phyloP scores from a whole-genome alignment of 2,113 vertebrate species.

The Petromus typicus region DNA sequence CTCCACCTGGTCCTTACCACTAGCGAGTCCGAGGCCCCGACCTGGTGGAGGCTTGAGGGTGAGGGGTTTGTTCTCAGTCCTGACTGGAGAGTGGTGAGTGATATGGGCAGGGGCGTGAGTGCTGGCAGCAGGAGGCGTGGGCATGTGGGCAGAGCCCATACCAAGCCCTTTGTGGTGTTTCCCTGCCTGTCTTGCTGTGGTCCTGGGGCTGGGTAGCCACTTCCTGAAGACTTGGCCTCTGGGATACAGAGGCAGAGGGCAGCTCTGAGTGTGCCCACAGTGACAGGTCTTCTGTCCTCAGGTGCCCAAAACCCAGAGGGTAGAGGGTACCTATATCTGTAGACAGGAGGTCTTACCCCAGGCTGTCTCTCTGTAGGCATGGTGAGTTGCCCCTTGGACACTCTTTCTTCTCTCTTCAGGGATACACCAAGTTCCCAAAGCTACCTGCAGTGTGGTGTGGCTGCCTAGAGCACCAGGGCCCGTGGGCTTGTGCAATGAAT shows the following conservation, averaged over 20 bases:
- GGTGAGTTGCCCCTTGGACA: fast-evolving
- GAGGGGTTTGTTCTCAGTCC: too few relatives aligned
- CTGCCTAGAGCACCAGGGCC: fast-evolving
- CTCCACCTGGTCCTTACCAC: too few relatives aligned
- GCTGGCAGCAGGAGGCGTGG: background rate
- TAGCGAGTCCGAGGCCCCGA: background rate
- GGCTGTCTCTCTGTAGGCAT: fast-evolving
- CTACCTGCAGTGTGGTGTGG: background rate
- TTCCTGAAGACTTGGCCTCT: background rate
- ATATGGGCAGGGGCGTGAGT: background rate
- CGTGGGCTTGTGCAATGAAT: background rate
- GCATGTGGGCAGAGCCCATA: background rate
- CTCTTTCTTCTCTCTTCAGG: fast-evolving
- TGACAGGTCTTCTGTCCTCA: fast-evolving
- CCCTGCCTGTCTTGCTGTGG: background rate
- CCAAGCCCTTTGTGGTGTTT: background rate
- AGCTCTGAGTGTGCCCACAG: background rate
- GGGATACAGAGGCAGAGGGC: background rate
- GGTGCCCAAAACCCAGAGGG: background rate
- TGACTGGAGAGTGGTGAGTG: background rate
- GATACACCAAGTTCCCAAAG: background rate
- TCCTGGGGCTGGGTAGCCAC: background rate
- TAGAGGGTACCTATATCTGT: too few relatives aligned
- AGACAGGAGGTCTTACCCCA: fast-evolving
- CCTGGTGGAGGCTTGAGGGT: too few relatives aligned